These are phyloP conservation scores for Ahaetulla prasina DNA, from an alignment of 2,113 vertebrate genomes.

Conservation along the genomic window DNA sequence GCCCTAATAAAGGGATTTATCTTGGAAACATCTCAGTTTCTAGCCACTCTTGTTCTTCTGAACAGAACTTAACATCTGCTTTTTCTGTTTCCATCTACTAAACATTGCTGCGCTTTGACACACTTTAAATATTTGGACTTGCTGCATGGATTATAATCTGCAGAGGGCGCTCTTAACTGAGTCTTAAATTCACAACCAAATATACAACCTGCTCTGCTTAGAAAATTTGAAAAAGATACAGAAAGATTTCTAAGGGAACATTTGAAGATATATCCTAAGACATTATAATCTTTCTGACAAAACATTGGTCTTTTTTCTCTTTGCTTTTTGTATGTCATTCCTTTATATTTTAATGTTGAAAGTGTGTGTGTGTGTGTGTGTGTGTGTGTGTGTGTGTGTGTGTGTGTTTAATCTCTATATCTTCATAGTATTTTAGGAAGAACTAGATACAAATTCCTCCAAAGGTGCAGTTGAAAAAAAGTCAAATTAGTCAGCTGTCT, in stretches of 20 bases:
- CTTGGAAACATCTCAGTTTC: too few species aligned
- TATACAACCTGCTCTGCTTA: neutral
- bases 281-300: neutral
- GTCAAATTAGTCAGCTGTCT: neutral
- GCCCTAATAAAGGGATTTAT: too few species aligned
- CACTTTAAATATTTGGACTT: neutral
- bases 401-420: neutral
- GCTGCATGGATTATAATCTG: neutral
- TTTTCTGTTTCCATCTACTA: too few species aligned
- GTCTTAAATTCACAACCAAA: neutral
- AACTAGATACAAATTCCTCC: neutral
- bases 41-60: too few species aligned
- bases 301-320: neutral
- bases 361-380: too few species aligned
- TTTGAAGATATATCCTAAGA: neutral
- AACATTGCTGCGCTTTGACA: neutral
- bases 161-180: neutral
- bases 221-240: neutral
- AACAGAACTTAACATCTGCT: neutral
- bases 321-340: neutral
- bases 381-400: too few species aligned
- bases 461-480: neutral
- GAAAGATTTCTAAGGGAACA: neutral
- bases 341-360: neutral
- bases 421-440: neutral